Conservation (phyloP, 2,113 vertebrate genomes). For the Vimba vimba region DNA sequence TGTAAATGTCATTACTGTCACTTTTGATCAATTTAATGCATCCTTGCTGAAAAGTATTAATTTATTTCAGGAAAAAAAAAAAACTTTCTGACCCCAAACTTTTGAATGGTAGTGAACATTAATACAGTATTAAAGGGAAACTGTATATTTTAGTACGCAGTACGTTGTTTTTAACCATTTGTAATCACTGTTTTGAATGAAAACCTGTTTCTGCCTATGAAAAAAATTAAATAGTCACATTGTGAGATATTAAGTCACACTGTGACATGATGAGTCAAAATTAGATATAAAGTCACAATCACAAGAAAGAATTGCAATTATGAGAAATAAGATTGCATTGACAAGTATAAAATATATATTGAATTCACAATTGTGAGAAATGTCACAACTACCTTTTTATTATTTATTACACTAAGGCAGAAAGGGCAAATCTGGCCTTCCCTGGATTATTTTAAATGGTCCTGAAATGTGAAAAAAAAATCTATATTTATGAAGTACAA, state of each 20-base stretch:
- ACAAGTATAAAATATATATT: no score
- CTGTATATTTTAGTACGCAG: neutral
- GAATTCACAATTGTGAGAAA: neutral
- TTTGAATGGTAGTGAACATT: neutral
- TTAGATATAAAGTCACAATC: neutral
- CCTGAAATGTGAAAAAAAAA: neutral
- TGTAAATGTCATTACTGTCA: neutral
- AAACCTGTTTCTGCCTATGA: neutral
- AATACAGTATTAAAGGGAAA: neutral
- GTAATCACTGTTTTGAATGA: neutral
- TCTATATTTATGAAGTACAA: neutral
- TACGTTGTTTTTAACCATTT: neutral
- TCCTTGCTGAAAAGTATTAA: neutral
- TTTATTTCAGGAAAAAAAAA: neutral
- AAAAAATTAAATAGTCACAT: neutral
- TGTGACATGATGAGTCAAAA: no score
- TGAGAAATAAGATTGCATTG: no score
- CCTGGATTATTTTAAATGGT: neutral
- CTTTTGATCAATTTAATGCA: neutral
- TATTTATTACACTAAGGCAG: neutral
- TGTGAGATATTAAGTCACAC: no score
- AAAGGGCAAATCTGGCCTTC: neutral
- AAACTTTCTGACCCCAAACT: neutral
- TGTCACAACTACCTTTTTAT: neutral
- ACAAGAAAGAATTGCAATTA: neutral